Percentiles rank a stretch among this genome's conserved stretches.
These are phyloP conservation scores for Ophion ellenae DNA, from an alignment of 2,888 invertebrate species.

Conservation along the genomic window DNA sequence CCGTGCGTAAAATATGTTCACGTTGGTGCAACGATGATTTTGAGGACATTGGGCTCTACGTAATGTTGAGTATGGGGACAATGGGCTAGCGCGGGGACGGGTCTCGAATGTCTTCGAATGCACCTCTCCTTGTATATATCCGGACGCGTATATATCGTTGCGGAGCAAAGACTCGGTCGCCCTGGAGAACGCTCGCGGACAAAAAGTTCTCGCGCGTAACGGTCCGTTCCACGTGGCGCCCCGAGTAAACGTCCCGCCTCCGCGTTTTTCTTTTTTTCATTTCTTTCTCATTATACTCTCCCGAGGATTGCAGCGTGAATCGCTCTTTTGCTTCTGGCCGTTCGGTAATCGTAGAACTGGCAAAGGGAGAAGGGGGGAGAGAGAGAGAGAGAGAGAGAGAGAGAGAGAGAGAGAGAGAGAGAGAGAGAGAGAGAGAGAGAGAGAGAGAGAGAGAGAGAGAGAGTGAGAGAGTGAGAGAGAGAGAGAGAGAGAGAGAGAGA, in stretches of 20 bases:
- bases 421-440: too few relatives aligned
- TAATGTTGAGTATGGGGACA: neutral
- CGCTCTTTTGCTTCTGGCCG: slow-evolving; percentile 28
- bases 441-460: too few relatives aligned
- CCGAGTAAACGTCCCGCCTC: slow-evolving; percentile 78
- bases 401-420: too few relatives aligned
- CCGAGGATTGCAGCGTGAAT: slow-evolving; percentile 22
- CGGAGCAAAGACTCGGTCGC: slow-evolving; percentile 56
- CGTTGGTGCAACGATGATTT: neutral
- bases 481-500: too few relatives aligned
- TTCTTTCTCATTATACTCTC: slow-evolving; percentile 47
- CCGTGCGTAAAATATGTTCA: neutral
- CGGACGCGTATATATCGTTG: neutral
- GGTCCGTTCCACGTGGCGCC: slow-evolving; percentile 83
- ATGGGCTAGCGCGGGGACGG: neutral
- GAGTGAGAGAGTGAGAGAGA: too few relatives aligned
- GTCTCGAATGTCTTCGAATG: neutral
- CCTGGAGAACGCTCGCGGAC: slow-evolving; percentile 59
- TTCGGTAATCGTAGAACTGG: slow-evolving; percentile 24
- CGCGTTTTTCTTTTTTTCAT: slow-evolving; percentile 67
- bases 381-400: neutral
- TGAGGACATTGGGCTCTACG: neutral
- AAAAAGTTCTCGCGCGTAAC: slow-evolving; percentile 76
- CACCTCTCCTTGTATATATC: neutral
- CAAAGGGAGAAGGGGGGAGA: neutral